These are phyloP conservation scores for Procavia capensis DNA, from an alignment of 2,113 vertebrate species.

Conservation along the genomic window DNA sequence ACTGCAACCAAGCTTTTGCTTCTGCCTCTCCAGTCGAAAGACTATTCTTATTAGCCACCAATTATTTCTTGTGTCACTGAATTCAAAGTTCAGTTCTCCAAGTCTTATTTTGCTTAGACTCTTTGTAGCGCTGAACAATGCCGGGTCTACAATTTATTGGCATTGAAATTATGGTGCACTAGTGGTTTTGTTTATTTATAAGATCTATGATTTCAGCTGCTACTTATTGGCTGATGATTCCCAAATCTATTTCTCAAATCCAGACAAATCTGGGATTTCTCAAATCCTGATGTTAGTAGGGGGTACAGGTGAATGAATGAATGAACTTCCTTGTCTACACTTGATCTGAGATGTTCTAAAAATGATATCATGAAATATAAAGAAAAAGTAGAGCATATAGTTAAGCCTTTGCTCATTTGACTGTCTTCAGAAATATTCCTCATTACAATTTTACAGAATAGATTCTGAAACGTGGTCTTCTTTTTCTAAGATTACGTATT, in stretches of 20 bases:
- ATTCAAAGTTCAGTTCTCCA: neutral
- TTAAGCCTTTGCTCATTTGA: conserved; percentile 43
- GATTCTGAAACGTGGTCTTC: conserved; percentile 9
- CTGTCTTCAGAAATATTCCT: neutral
- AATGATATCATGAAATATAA: conserved; percentile 24
- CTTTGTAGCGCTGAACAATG: neutral
- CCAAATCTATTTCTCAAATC: neutral
- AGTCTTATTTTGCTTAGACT: neutral
- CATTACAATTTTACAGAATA: neutral
- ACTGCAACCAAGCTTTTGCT: neutral
- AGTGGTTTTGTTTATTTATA: too few species aligned
- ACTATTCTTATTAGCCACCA: neutral
- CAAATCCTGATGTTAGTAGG: neutral
- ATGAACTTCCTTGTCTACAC: neutral
- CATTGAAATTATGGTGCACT: neutral
- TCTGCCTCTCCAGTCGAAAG: neutral
- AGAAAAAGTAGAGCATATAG: neutral
- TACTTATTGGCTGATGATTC: neutral
- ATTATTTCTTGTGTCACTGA: neutral
- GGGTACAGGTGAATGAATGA: neutral
- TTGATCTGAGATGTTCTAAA: neutral
- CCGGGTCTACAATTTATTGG: neutral
- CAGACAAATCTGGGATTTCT: too few species aligned
- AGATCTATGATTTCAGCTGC: neutral
- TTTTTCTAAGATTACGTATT: neutral